Evolutionary conservation across 2,113 vertebrate genomes (phyloP).

Genomic region (Columba livia): DNA sequence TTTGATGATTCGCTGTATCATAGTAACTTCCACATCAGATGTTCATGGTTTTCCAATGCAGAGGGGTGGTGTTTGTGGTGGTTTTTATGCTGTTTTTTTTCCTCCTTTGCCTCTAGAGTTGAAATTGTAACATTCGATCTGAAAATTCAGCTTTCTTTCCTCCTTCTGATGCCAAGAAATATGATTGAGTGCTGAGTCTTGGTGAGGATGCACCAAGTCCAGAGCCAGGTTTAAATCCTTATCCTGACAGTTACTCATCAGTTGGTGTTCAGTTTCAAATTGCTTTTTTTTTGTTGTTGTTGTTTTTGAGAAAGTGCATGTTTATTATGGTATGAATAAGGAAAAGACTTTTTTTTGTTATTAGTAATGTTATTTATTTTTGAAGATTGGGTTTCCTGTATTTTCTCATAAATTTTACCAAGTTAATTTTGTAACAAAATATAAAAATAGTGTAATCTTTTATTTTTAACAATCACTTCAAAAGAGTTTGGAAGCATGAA

Average conservation of each 20-base stretch:
- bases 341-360: neutral
- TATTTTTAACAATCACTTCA: neutral
- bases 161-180: neutral
- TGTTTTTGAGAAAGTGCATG: neutral
- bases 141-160: neutral
- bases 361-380: neutral
- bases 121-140: neutral
- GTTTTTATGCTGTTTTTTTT: neutral
- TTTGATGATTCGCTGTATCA: neutral
- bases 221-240: neutral
- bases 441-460: neutral
- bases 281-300: neutral
- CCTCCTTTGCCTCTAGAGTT: neutral
- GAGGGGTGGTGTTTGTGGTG: accelerated
- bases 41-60: neutral
- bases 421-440: neutral
- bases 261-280: neutral
- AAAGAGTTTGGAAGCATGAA: neutral
- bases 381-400: accelerated
- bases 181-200: neutral
- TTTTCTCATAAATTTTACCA: neutral
- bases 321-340: neutral
- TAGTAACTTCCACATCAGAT: neutral
- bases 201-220: neutral
- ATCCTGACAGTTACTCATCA: neutral